phyloP scores from a whole-genome alignment of 2,888 invertebrate species.

The Idaea straminata region DNA sequence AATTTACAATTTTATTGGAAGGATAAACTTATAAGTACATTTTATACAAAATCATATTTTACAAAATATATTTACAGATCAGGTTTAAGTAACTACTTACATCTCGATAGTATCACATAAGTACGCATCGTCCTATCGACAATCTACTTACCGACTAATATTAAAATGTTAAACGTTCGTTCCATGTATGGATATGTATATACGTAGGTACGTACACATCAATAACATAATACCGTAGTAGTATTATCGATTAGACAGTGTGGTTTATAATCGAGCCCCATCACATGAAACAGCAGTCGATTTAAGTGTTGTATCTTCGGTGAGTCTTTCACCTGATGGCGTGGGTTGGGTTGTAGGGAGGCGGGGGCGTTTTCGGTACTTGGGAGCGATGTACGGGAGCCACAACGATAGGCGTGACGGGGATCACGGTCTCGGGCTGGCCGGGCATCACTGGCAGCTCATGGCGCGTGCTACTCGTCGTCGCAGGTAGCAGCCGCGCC shows the following conservation, averaged over 20 bases:
- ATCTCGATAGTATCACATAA: constrained; percentile 76
- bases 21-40: constrained; percentile 42
- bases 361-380: constrained; percentile 74
- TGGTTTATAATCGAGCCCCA: constrained; percentile 59
- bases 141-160: constrained; percentile 44
- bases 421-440: constrained; percentile 44
- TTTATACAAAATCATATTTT: constrained; percentile 43
- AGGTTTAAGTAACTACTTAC: constrained; percentile 62
- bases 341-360: constrained; percentile 73
- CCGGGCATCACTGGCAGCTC: constrained; percentile 55
- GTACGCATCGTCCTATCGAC: constrained; percentile 65
- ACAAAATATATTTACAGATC: constrained; percentile 66
- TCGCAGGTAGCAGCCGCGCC: constrained; percentile 71
- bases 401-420: constrained; percentile 34
- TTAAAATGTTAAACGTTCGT: constrained; percentile 49
- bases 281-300: constrained; percentile 77
- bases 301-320: constrained; percentile 56
- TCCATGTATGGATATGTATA: constrained; percentile 66
- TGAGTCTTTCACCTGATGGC: constrained; percentile 73
- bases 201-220: constrained; percentile 58
- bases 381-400: constrained; percentile 61
- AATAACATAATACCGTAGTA: constrained; percentile 51
- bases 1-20: constrained; percentile 48
- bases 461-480: constrained; percentile 50
- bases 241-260: constrained; percentile 45